phyloP scores from a whole-genome alignment of 2,113 vertebrate species.

The Tachycineta bicolor region DNA sequence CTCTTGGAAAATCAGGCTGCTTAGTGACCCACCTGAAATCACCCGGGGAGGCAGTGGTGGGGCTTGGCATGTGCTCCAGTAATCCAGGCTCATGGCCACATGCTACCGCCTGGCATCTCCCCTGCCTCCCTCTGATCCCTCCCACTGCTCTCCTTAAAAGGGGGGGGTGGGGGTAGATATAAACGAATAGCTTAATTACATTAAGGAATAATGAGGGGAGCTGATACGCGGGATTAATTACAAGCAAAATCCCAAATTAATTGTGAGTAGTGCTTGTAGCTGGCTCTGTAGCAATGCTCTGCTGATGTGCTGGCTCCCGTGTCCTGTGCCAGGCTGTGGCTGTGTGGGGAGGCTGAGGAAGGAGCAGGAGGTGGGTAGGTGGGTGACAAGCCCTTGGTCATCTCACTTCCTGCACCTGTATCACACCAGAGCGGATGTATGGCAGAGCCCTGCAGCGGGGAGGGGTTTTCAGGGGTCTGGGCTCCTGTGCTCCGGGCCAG shows the following conservation, averaged over 20 bases:
- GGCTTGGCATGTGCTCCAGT: not conserved
- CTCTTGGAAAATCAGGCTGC: not conserved
- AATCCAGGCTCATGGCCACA: rapidly evolving
- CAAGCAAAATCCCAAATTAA: slow-evolving; percentile 53
- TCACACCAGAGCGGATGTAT: not conserved
- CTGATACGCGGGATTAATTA: slow-evolving; percentile 45
- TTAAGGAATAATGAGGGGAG: slow-evolving; percentile 48
- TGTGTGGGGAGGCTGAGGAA: not conserved
- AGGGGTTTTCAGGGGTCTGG: not conserved
- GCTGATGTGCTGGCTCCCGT: not conserved
- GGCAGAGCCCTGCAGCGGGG: not conserved
- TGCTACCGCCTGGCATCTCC: not conserved
- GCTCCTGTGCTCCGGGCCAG: rapidly evolving
- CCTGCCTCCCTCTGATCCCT: not conserved
- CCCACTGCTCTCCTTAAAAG: not conserved
- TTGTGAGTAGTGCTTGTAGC: not conserved
- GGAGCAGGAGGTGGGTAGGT: not conserved
- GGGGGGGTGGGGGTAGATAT: too few species aligned
- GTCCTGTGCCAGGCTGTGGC: not conserved
- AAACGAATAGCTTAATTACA: slow-evolving; percentile 49
- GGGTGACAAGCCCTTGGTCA: not conserved
- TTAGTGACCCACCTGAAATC: not conserved
- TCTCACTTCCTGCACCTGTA: rapidly evolving
- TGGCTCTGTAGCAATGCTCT: not conserved
- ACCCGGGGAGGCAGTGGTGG: rapidly evolving